Evolutionary conservation across 2,797 vertebrate genomes (phyloP).

Genomic region (Rhinichthys osculus): DNA sequence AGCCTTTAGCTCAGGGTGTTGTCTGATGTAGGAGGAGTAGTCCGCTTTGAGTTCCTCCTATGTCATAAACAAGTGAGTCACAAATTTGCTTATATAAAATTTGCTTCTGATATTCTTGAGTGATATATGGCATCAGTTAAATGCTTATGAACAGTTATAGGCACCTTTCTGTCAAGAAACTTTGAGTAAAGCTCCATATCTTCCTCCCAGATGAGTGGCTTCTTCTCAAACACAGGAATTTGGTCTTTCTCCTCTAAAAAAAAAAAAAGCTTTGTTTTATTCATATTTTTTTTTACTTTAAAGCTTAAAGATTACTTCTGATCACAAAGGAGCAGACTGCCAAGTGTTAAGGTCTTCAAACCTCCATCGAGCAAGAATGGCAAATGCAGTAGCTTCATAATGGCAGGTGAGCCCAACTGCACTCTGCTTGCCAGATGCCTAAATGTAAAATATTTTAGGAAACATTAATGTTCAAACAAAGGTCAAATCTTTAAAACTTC

Average conservation of each 20-base stretch:
- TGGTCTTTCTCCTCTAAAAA: constrained; percentile 64
- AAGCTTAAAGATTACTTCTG: background rate
- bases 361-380: constrained; percentile 76
- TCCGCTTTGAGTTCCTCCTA: constrained; percentile 86
- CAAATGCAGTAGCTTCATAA: constrained; percentile 78
- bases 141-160: background rate
- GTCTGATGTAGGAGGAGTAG: constrained; percentile 80
- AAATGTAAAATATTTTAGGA: constrained; percentile 8
- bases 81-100: background rate
- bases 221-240: constrained; percentile 75
- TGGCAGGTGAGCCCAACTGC: constrained; percentile 84
- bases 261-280: background rate
- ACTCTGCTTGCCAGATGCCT: constrained; percentile 84
- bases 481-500: background rate
- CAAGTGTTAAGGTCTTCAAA: constrained; percentile 63
- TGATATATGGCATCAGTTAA: background rate
- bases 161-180: constrained; percentile 90
- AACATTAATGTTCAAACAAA: background rate
- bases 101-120: too few relatives aligned
- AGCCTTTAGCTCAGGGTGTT: constrained; percentile 84
- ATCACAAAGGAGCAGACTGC: background rate
- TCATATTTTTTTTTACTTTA: background rate
- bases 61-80: background rate
- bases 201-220: constrained; percentile 85
- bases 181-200: constrained; percentile 85